Evolutionary conservation across 2,113 vertebrate species (phyloP), one percentile per base, ranked within the genome.

Genomic region (Prunella fulvescens): DNA sequence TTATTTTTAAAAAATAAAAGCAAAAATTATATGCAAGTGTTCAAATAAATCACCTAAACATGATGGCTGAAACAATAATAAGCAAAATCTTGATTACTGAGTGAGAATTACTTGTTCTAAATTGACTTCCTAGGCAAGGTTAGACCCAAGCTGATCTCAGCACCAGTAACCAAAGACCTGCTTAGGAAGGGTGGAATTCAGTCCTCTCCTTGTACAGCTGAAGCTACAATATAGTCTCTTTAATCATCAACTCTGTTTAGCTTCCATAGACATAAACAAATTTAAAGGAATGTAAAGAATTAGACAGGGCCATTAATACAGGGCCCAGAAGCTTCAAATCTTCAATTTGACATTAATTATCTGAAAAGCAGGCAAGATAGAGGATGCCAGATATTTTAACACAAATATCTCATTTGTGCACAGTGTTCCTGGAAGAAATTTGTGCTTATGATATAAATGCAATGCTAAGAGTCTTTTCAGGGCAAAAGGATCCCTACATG

Each of bases 221-320:
- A 56, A 91, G 51, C 14, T 85, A 53, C n/a, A 64, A 25, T 42
- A 69, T 0, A 45, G 22, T 39, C 44, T 66, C 42, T 67, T 91
- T 74, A 45, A 81, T 66, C 42, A 81, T 15, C 37, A 84, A 45
- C 79, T 88, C 76, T 81, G 29, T 66, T 93, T 73, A 73, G 64
- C 44, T 62, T 92, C 62, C 42, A 61, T 2, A 74, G 62, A 40
- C 44, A 72, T 57, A 92, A 91, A 88, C 37, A 93, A 74, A 91
- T 76, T 57, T 70, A 71, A 80, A 91, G 61, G 85, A 96, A 94
- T 90, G 53, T 60, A 71, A 92, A 80, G 93, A 96, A 85, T 92
- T 89, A 92, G 91, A 61, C 26, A 81, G 25, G 37, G 18, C 19
- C 62, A 82, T 94, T 92, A 95, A 86, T 47, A 79, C 13, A 70